phyloP scores from a whole-genome alignment of 2,888 invertebrate species.

The Bruchidius siliquastri region DNA sequence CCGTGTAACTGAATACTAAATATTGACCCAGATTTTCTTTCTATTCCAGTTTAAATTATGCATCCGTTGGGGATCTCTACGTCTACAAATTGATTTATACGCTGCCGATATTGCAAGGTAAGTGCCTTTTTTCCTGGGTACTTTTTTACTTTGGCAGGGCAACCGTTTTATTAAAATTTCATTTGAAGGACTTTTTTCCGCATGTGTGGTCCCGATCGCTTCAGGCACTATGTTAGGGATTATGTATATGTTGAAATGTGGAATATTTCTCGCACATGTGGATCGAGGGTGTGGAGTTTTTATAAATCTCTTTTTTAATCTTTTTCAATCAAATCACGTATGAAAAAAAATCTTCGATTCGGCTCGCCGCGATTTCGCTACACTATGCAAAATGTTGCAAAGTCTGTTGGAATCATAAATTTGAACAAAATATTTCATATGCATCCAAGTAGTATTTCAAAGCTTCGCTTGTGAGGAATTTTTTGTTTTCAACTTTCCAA shows the following conservation, averaged over 20 bases:
- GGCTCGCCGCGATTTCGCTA: too few relatives aligned
- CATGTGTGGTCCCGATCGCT: neutral
- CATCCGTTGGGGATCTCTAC: constrained; percentile 52
- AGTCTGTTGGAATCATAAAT: too few relatives aligned
- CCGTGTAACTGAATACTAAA: neutral
- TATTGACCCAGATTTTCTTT: neutral
- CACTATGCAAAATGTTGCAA: too few relatives aligned
- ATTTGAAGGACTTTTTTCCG: neutral
- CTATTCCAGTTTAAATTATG: constrained; percentile 56
- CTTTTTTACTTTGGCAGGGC: neutral
- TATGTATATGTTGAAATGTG: neutral
- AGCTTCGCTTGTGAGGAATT: too few relatives aligned
- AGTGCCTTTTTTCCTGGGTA: constrained; percentile 30
- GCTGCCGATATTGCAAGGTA: constrained; percentile 55
- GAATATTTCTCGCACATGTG: neutral
- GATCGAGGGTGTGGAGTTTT: too few relatives aligned
- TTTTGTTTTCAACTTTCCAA: too few relatives aligned
- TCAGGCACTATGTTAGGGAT: neutral
- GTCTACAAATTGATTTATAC: constrained; percentile 56
- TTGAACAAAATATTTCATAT: too few relatives aligned
- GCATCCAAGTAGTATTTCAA: too few relatives aligned
- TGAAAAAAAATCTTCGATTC: too few relatives aligned
- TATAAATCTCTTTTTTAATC: too few relatives aligned
- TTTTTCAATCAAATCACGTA: too few relatives aligned
- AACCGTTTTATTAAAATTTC: neutral